A percentile compares a stretch with the other conserved stretches of the same genome.
Evolutionary conservation across 1,140 invertebrate genomes (phyloP).

Genomic region (Macrocentrus cingulum): DNA sequence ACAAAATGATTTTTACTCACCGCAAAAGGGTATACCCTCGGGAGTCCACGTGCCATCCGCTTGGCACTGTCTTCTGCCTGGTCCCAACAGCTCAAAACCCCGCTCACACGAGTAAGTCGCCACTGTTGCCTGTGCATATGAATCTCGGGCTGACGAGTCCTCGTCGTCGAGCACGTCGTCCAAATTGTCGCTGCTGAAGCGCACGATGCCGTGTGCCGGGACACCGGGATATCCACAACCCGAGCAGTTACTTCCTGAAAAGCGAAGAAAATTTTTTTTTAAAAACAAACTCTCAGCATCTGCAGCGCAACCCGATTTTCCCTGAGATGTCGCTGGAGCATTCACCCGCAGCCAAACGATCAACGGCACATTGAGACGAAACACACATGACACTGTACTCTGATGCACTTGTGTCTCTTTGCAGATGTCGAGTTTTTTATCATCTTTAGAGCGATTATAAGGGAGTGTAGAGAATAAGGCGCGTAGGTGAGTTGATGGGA

Average conservation of each 20-base stretch:
- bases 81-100: conserved; percentile 89
- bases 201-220: conserved; percentile 81
- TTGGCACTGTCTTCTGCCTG: conserved; percentile 75
- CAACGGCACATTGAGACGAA: not conserved
- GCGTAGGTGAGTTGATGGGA: conserved; percentile 15
- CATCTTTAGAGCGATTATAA: conserved; percentile 2
- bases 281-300: no score
- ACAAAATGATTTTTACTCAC: no score
- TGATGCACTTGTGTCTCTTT: no score
- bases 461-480: not conserved
- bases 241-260: conserved; percentile 38
- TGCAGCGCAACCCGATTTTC: no score
- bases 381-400: no score
- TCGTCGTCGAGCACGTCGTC: conserved; percentile 54
- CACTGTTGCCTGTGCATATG: conserved; percentile 69
- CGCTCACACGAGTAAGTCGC: conserved; percentile 87
- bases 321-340: conserved; percentile 15
- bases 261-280: conserved; percentile 7
- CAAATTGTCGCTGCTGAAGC: conserved; percentile 64
- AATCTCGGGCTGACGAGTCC: conserved; percentile 58
- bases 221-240: conserved; percentile 88
- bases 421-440: conserved; percentile 17
- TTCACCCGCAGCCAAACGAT: not conserved
- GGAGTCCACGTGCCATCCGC: conserved; percentile 81
- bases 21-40: conserved; percentile 90